Evolutionary conservation across 92 coral and sea anemone genomes (phyloP), one percentile per base, ranked within the genome.

Genomic region (Pocillopora meandrina): DNA sequence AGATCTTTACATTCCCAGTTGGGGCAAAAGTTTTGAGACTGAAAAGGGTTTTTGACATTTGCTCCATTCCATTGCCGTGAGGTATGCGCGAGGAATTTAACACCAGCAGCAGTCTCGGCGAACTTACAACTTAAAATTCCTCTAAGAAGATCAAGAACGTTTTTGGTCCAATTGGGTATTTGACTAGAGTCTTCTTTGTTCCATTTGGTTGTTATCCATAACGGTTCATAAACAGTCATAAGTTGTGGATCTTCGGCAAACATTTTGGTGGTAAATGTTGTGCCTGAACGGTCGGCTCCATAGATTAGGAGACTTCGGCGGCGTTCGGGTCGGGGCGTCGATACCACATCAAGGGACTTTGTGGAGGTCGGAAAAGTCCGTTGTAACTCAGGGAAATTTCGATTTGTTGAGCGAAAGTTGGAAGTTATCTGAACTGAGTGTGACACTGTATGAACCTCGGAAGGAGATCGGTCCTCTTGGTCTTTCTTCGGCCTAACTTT

Each of bases 231-330:
- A 42, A 79, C 84, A 1, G 64, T 79, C 63, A 79, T 64, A 19
- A 79, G 2, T 19, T 79, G 84, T 65, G 84, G 74, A 79, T 79
- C 84, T 65, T 52, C 84, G 55, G 73, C 75, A 68, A 79, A 79
- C 84, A 79, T 79, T 63, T 68, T 65, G 1, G 73, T 79, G 10
- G 75, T 79, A 63, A 79, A 79, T 2, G 84, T 79, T 56, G 84
- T 79, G 2, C 84, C 84, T 18, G 74, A 79, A 23, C 84, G 84
- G 20, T 79, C 84, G 36, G 84, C 84, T n/a, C 84, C 84, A 19
- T 79, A 79, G 80, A 70, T 35, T 13, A 70, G 78, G 64, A 74
- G 78, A 20, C 78, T 74, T 74, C 78, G 78, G 64, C 63, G 78
- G 12, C 78, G 78, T 63, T 56, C 65, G 64, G 78, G n/a, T 74